Evolutionary conservation across 2,113 vertebrate genomes (phyloP), one percentile per base, ranked within the genome.

Genomic region (Plecturocebus donacophilus): DNA sequence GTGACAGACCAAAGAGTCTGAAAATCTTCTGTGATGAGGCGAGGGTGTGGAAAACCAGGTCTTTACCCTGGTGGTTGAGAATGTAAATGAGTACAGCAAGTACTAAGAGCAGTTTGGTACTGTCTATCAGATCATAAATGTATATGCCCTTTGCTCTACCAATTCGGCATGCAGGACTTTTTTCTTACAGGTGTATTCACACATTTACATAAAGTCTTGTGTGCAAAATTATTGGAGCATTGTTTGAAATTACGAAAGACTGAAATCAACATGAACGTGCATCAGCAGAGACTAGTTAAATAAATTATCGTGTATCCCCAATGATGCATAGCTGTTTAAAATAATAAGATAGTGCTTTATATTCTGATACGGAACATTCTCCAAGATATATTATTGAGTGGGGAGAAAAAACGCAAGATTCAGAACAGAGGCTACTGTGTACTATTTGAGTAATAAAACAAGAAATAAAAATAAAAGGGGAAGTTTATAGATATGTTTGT

Each of bases 161-260:
- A 70, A 0, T 76, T 81, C 32, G n/a, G n/a, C 73, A 42, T 11
- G 21, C 30, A 49, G 73, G 58, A 47, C 42, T 81, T 88, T 95
- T 91, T 94, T 52, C 68, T 82, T 68, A 66, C 12, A 71, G n/a
- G 52, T 47, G 4, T 27, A 42, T 32, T 93, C 38, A 70, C 42
- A 66, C 30, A n/a, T 58, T 87, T 81, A 47, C 82, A 38, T 81
- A 40, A 52, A 91, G 84, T 81, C 47, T 86, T 52, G 17, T 42
- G 14, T 80, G 52, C 61, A 96, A 54, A 92, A 58, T 84, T 21
- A 45, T 52, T 56, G 49, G 64, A 86, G 25, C 23, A 40, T 83
- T 92, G 73, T 82, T 84, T 90, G 35, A 89, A 95, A 92, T 83
- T 73, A 73, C 47, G 35, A 45, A 96, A 89, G 68, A 75, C 47